Conservation (phyloP, 2,888 invertebrate species). For the Orchestes rusci region DNA sequence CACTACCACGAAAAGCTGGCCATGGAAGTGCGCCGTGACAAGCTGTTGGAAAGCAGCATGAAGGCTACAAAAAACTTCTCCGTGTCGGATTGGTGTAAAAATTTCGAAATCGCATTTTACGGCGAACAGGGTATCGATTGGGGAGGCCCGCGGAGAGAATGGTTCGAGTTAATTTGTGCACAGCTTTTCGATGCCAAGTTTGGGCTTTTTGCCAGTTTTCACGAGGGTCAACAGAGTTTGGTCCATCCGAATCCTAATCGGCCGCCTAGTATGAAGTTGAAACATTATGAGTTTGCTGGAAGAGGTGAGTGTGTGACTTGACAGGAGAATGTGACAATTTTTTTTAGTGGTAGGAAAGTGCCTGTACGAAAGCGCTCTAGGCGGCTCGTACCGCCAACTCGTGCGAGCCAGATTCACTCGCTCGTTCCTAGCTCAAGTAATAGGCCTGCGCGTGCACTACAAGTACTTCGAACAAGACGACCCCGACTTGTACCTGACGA, state of each 20-base stretch:
- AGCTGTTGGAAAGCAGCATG: conserved; percentile 74
- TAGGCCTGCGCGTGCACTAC: conserved; percentile 86
- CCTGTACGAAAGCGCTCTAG: conserved; percentile 86
- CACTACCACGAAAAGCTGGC: conserved; percentile 80
- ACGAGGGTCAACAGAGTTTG: conserved; percentile 77
- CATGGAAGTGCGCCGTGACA: conserved; percentile 74
- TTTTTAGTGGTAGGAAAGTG: conserved; percentile 81
- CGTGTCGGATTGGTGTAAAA: conserved; percentile 89
- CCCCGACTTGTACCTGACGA: conserved; percentile 86
- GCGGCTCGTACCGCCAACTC: conserved; percentile 80
- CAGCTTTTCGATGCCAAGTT: conserved; percentile 78
- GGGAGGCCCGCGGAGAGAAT: conserved; percentile 90
- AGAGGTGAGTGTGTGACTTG: conserved; percentile 42
- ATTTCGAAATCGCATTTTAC: conserved; percentile 86
- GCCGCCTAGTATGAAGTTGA: conserved; percentile 70
- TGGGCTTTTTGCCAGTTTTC: conserved; percentile 78
- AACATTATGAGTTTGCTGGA: conserved; percentile 90
- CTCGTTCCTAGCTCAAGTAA: conserved; percentile 89
- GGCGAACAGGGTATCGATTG: conserved; percentile 97
- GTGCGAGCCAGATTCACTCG: conserved; percentile 86
- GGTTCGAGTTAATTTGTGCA: conserved; percentile 87
- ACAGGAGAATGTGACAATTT: background rate
- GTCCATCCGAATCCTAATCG: conserved; percentile 84
- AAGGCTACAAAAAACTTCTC: conserved; percentile 80
- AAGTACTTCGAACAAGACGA: conserved; percentile 97